phyloP scores from a whole-genome alignment of 35 echinoderm and acorn worm species.

The Nesometra sesokonis region DNA sequence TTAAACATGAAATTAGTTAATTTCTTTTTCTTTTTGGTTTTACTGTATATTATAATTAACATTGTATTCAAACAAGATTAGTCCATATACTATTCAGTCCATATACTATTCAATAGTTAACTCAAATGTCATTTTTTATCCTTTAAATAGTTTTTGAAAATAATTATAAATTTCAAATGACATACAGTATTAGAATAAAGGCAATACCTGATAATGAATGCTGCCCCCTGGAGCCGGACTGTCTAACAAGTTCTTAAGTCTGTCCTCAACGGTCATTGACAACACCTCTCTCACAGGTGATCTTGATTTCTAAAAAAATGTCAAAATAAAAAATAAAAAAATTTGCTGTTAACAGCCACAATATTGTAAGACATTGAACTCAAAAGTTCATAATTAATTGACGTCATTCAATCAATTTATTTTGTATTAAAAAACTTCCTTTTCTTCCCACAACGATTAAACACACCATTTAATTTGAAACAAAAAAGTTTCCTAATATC shows the following conservation, averaged over 20 bases:
- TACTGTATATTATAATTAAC: too few relatives aligned
- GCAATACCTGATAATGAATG: conserved; percentile 6
- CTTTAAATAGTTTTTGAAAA: too few relatives aligned
- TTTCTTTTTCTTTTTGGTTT: too few relatives aligned
- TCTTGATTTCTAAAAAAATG: conserved; percentile 5
- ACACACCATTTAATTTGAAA: not conserved
- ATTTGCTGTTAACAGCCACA: not conserved
- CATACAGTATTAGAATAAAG: too few relatives aligned
- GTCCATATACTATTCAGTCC: too few relatives aligned
- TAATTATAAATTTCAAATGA: too few relatives aligned
- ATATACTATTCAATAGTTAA: too few relatives aligned
- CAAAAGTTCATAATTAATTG: not conserved
- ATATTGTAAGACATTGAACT: too few relatives aligned
- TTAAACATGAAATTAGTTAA: too few relatives aligned
- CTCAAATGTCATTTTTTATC: too few relatives aligned
- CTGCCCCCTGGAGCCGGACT: conserved; percentile 75
- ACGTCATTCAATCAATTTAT: not conserved
- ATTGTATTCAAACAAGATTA: too few relatives aligned
- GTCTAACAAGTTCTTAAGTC: conserved; percentile 75
- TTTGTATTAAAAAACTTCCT: not conserved
- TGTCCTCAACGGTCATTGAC: conserved; percentile 77
- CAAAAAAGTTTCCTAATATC: not conserved
- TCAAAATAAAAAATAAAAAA: not conserved
- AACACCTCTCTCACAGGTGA: conserved; percentile 40
- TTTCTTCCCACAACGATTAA: not conserved